phyloP scores from a whole-genome alignment of 2,797 vertebrate genomes.

The Protonibea diacanthus region DNA sequence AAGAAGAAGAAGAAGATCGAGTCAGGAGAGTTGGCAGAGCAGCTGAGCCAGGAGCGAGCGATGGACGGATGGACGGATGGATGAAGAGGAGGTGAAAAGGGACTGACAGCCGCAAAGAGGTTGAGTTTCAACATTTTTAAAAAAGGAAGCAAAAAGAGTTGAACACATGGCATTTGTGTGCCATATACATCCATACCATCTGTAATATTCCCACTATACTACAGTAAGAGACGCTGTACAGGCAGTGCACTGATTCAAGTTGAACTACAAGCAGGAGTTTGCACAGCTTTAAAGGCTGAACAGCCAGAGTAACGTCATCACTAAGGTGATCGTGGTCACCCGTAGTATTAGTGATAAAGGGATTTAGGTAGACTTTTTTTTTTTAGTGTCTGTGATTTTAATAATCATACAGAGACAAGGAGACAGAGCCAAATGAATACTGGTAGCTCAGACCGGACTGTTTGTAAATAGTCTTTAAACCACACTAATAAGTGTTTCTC shows the following conservation, averaged over 20 bases:
- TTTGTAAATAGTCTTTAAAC: slow-evolving; percentile 68
- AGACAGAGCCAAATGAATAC: slow-evolving; percentile 50
- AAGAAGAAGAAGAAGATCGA: neutral
- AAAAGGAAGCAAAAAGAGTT: neutral
- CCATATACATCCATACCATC: slow-evolving; percentile 43
- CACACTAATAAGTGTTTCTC: slow-evolving; percentile 37
- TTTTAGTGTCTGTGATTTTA: slow-evolving; percentile 24
- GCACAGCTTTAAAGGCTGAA: slow-evolving; percentile 60
- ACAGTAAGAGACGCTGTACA: slow-evolving; percentile 29
- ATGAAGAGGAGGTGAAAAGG: slow-evolving; percentile 22
- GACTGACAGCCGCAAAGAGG: neutral
- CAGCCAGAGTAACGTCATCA: neutral
- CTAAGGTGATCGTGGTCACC: slow-evolving; percentile 1
- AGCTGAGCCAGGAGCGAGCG: slow-evolving; percentile 10
- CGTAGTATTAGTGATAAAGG: slow-evolving; percentile 5
- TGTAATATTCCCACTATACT: slow-evolving; percentile 59
- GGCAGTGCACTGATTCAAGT: slow-evolving; percentile 32
- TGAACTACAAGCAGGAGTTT: slow-evolving; percentile 61
- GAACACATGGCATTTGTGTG: slow-evolving; percentile 26
- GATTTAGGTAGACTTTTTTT: slow-evolving; percentile 26
- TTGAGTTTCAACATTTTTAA: neutral
- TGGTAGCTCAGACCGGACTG: slow-evolving; percentile 29
- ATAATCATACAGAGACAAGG: slow-evolving; percentile 27
- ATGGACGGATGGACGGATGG: slow-evolving; percentile 29
- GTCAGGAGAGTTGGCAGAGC: neutral